Evolutionary conservation across 1,140 invertebrate genomes (phyloP), one percentile per base, ranked within the genome.

Genomic region (honey bee (Apis mellifera)): DNA sequence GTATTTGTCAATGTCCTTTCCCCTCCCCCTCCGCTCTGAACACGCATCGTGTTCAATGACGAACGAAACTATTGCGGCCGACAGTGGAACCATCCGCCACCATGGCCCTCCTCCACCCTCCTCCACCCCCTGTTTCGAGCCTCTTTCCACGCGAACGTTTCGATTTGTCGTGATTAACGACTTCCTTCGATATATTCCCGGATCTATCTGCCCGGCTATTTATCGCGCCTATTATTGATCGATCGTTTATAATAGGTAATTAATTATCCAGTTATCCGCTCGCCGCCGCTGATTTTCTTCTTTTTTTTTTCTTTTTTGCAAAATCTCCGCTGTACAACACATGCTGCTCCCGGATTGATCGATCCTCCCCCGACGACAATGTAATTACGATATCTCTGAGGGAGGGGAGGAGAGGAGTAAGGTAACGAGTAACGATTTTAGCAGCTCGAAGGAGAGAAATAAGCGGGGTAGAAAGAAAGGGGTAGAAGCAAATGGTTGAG

Each of bases 21-120:
- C n/a, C 17, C 42, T n/a, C 42, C 26, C 9, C n/a, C 32, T 15
- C 32, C 4, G n/a, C n/a, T n/a, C n/a, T n/a, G n/a, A n/a, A 55
- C 13, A 7, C 78, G 73, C 68, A 60, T 85, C 85, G 76, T 70
- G 86, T 84, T 85, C 79, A 85, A 86, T 68, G 80, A 76, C 59
- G 66, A 78, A 71, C 74, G 78, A 88, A 89, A 84, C 76, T 88
- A 88, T 82, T 52, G 72, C 42, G 19, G 4, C 32, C 15, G 64
- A 21, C 42, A 50, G 77, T 70, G 42, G 64, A 72, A 84, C 55
- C 48, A 69, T 48, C 55, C 64, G 64, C 52, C 26, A 21, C 15
- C 32, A 42, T 54, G 64, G 72, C 68, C 79, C 19, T 57, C 32
- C 1, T n/a, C n/a, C n/a, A n/a, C 17, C 32, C 4, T 23, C 57